Evolutionary conservation across 1,140 invertebrate species (phyloP).

Genomic region (Aphidius ervi): DNA sequence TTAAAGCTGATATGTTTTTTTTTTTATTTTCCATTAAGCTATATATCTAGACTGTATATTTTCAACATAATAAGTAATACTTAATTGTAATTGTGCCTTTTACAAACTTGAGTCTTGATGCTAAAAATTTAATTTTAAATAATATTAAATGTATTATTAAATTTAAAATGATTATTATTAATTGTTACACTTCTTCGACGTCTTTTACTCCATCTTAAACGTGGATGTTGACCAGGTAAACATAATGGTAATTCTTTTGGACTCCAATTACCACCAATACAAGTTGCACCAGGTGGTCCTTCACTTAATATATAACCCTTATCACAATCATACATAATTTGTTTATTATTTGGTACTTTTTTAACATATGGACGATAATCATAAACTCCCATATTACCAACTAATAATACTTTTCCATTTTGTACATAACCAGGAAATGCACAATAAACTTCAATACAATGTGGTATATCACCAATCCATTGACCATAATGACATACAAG

Average conservation of each 20-base stretch:
- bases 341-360: constrained; percentile 87
- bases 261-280: constrained; percentile 84
- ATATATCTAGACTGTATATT: no score
- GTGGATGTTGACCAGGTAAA: constrained; percentile 75
- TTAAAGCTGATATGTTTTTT: no score
- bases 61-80: no score
- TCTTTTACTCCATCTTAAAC: constrained; percentile 71
- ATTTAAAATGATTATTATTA: no score
- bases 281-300: constrained; percentile 90
- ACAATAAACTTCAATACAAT: constrained; percentile 89
- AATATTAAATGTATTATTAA: no score
- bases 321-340: constrained; percentile 95
- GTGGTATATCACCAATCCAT: constrained; percentile 83
- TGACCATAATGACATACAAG: constrained; percentile 82
- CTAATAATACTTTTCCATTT: constrained; percentile 87
- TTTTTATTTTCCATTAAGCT: no score
- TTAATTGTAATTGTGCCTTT: no score
- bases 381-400: constrained; percentile 96
- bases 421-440: constrained; percentile 88
- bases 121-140: no score
- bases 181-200: no score
- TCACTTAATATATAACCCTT: constrained; percentile 81
- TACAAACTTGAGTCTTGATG: no score
- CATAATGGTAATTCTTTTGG: constrained; percentile 73
- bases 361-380: constrained; percentile 94